A percentile compares a stretch with the other conserved stretches of the same genome.
Evolutionary conservation across 2,113 vertebrate genomes (phyloP).

Genomic region (Lethenteron reissneri): DNA sequence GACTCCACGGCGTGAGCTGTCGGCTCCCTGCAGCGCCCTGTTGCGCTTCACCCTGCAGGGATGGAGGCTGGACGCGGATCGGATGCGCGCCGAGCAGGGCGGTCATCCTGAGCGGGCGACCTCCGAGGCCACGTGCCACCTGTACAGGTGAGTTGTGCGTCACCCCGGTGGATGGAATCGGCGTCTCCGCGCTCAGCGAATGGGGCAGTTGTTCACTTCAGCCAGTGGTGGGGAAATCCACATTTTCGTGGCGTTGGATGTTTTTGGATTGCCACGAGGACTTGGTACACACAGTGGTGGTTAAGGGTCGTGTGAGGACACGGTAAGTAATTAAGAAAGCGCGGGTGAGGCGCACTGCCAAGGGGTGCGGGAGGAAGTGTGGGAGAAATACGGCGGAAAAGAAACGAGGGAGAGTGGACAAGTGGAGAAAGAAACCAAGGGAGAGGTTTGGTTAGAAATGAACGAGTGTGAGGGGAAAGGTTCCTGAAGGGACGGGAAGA

Average conservation of each 20-base stretch:
- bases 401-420: too few species aligned
- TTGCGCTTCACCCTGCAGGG: slow-evolving; percentile 39
- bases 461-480: too few species aligned
- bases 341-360: too few species aligned
- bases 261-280: too few species aligned
- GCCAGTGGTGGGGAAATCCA: neutral
- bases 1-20: slow-evolving; percentile 27
- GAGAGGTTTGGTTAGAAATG: too few species aligned
- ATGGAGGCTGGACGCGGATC: slow-evolving; percentile 39
- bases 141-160: slow-evolving; percentile 42
- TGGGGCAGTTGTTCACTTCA: too few species aligned
- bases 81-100: slow-evolving; percentile 21
- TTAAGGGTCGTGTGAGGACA: neutral
- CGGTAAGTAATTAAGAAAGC: neutral
- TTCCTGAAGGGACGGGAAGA: too few species aligned
- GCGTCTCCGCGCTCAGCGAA: neutral
- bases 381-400: too few species aligned
- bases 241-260: neutral
- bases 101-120: slow-evolving; percentile 16
- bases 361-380: too few species aligned
- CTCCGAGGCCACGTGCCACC: slow-evolving; percentile 24
- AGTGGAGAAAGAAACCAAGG: too few species aligned
- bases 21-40: slow-evolving; percentile 36
- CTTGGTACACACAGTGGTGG: neutral
- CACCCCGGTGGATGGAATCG: neutral